phyloP scores from a whole-genome alignment of 2,797 vertebrate species.

The Cyprinodon diabolis region DNA sequence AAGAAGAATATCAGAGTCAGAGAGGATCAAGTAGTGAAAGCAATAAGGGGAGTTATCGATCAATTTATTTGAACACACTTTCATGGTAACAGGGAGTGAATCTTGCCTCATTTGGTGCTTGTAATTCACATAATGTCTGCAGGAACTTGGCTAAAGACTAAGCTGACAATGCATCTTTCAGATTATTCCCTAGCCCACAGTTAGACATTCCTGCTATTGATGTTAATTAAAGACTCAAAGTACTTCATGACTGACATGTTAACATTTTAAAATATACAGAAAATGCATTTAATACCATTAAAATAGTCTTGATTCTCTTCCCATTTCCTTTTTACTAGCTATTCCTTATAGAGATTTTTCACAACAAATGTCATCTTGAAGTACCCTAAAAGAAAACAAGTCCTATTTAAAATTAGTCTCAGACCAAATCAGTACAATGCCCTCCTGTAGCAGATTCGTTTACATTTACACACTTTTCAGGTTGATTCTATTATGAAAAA shows the following conservation, averaged over 20 bases:
- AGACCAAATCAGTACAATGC: background rate
- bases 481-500: background rate
- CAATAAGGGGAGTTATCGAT: constrained; percentile 63
- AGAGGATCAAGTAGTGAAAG: constrained; percentile 46
- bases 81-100: constrained; percentile 47
- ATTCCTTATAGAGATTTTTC: background rate
- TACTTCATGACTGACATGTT: constrained; percentile 13
- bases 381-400: background rate
- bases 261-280: background rate
- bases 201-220: constrained; percentile 17
- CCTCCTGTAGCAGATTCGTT: background rate
- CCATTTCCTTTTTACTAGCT: background rate
- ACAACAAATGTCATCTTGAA: background rate
- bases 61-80: constrained; percentile 56
- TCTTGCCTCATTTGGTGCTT: constrained; percentile 54
- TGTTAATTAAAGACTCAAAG: background rate
- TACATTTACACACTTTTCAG: background rate
- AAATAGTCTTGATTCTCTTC: constrained; percentile 11
- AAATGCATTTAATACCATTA: constrained; percentile 14
- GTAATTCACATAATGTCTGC: constrained; percentile 31
- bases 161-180: constrained; percentile 42
- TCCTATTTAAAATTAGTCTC: background rate
- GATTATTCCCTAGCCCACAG: constrained; percentile 29
- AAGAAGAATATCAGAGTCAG: constrained; percentile 30
- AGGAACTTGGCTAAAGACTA: constrained; percentile 34